phyloP scores from a whole-genome alignment of 2,113 vertebrate species.

The Grus americana region DNA sequence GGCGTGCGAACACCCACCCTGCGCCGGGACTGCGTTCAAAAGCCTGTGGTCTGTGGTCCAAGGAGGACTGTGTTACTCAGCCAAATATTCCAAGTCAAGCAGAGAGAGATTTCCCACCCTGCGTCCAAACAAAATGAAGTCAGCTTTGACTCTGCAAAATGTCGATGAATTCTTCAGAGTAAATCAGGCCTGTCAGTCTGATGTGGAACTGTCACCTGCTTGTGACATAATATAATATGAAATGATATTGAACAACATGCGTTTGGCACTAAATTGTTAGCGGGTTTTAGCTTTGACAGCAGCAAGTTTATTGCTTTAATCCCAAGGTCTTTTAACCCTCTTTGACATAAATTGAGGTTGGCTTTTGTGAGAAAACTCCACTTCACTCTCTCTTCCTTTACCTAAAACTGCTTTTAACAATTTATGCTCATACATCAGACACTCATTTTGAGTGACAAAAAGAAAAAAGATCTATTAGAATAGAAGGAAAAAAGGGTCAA shows the following conservation, averaged over 20 bases:
- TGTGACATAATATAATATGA: constrained; percentile 96
- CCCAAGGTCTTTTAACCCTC: constrained; percentile 95
- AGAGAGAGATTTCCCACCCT: constrained; percentile 79
- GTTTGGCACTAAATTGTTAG: constrained; percentile 99
- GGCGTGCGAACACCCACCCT: neutral
- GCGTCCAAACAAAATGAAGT: constrained; percentile 82
- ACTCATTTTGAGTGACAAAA: constrained; percentile 86
- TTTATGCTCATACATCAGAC: constrained; percentile 84
- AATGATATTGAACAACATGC: constrained; percentile 97
- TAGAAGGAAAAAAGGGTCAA: constrained; percentile 75
- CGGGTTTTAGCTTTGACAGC: constrained; percentile 95
- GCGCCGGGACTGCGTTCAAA: neutral
- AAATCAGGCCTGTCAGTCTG: constrained; percentile 95
- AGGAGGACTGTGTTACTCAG: neutral
- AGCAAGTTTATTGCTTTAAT: constrained; percentile 98
- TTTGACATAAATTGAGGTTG: constrained; percentile 99
- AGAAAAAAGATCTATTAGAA: constrained; percentile 77
- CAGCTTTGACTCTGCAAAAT: constrained; percentile 86
- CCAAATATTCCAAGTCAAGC: constrained; percentile 42
- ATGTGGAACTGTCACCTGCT: constrained; percentile 90
- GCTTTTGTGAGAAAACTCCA: constrained; percentile 87
- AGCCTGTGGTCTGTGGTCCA: neutral
- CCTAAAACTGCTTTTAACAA: constrained; percentile 92
- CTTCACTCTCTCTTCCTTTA: constrained; percentile 86
- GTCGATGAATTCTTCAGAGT: constrained; percentile 91